A percentile compares a stretch with the other conserved stretches of the same genome.
These are phyloP conservation scores for Urosaurus nigricauda DNA, from an alignment of 2,797 vertebrate genomes.

Conservation along the genomic window DNA sequence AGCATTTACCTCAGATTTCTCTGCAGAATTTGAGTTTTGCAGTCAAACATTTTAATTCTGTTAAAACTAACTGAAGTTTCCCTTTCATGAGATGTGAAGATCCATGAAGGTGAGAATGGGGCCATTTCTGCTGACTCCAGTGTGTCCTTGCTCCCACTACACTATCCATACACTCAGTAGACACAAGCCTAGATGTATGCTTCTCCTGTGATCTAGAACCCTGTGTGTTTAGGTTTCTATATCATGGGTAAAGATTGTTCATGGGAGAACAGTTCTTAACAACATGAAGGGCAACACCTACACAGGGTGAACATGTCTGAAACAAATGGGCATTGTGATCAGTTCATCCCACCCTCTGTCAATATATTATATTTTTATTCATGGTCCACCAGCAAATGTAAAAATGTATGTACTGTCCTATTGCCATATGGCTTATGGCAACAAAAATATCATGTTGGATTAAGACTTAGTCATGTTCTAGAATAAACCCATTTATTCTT, in stretches of 20 bases:
- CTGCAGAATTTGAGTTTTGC: background rate
- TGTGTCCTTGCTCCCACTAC: background rate
- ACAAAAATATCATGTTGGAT: background rate
- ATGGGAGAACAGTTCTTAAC: too few species aligned
- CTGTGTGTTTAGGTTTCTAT: background rate
- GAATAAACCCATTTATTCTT: background rate
- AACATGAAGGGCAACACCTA: too few species aligned
- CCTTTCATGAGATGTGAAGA: background rate
- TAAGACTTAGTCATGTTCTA: background rate
- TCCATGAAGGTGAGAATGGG: too few species aligned
- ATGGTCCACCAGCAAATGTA: background rate
- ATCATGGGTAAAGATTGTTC: background rate
- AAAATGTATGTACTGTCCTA: background rate
- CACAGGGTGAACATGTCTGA: too few species aligned
- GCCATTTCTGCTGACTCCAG: background rate
- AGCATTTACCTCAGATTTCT: constrained; percentile 1
- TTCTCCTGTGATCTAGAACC: background rate
- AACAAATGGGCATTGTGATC: background rate
- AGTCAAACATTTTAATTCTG: background rate
- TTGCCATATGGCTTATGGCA: background rate
- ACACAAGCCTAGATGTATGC: too few species aligned
- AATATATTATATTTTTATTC: background rate
- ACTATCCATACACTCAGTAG: background rate
- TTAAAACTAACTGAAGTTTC: background rate
- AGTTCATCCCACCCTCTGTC: background rate